Conservation (phyloP, 2,113 vertebrate species). For the Isurus oxyrinchus region DNA sequence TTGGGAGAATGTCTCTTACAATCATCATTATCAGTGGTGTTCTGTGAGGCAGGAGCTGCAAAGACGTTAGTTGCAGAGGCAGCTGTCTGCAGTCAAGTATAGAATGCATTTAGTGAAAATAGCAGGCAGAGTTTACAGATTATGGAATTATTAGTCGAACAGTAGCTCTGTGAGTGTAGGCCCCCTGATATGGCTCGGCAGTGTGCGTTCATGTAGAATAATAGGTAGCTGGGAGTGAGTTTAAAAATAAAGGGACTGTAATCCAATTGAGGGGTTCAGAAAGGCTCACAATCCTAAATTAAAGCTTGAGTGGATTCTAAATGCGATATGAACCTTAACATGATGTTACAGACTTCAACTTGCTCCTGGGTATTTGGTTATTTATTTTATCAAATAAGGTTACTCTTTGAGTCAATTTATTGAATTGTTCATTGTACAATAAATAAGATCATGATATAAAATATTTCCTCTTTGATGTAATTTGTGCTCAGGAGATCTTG, state of each 20-base stretch:
- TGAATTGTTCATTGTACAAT: not conserved
- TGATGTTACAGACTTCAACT: not conserved
- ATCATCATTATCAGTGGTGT: not conserved
- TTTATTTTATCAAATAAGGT: not conserved
- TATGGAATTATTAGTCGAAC: constrained; percentile 10
- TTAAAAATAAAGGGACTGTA: constrained; percentile 5
- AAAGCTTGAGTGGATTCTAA: constrained; percentile 9
- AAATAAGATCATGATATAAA: not conserved
- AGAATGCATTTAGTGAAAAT: constrained; percentile 4
- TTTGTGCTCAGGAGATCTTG: not conserved
- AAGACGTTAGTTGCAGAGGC: not conserved
- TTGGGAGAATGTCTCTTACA: not conserved
- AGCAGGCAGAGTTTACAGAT: constrained; percentile 14
- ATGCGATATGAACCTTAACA: not conserved
- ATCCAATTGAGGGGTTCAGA: constrained; percentile 19
- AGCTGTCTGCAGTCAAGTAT: constrained; percentile 29
- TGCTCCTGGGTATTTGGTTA: constrained; percentile 29
- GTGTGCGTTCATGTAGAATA: constrained; percentile 17
- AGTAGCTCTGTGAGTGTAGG: not conserved
- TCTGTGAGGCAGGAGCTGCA: not conserved
- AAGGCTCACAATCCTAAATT: not conserved
- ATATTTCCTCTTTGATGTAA: constrained; percentile 1
- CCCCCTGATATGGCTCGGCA: not conserved
- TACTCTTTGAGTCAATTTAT: not conserved
- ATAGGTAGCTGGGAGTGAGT: constrained; percentile 25